Base-by-base conservation (phyloP, 2,888 invertebrate species). In the Andrena camellia region DNA sequence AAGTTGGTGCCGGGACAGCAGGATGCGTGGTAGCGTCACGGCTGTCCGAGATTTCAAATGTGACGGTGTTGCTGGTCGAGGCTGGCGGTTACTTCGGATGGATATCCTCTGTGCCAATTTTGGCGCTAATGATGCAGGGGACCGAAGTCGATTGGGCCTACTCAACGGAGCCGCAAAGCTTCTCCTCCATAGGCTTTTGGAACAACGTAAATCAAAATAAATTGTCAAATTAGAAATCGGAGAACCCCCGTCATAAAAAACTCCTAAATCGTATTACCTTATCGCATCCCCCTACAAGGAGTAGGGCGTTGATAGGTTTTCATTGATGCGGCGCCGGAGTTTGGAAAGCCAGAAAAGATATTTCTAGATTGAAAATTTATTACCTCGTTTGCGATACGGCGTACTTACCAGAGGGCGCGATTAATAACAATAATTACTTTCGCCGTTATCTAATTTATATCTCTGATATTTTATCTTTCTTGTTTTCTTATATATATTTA, bases 1-100 rank as follows among this genome's bases (percentile, higher is more conserved):
- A 75, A 97, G 97, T 97, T 69, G 97, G 97, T 0, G 97, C 96
- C 2, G 97, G 97, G 0, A 97, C 97, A 35, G 95, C 96, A 0
- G 97, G 97, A 8, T 96, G 96, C 87, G 96, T 97, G 0, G 92
- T 97, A 7, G 96, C 97, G 0, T 95, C 96, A 0, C 94, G 96
- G 1, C 95, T 97, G 20, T 95, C 96, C 5, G 96, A 96, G 88
- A 94, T 96, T 83, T 93, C 94, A 1, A 94, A 95, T 66, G 93
- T 94, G 2, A 95, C 95, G 23, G 96, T 97, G 0, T 92, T 97
- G 42, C 94, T 97, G 0, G 92, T 97, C 1, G 97, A 97, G 92
- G 97, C 97, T 0, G 97, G 97, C 0, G 96, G 95, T 59, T 95
- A 96, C 83, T 97, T 97, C 94, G 96, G 96, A 5, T 96, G 96